These are phyloP conservation scores for Cylindroiulus punctatus DNA, from an alignment of 2,888 invertebrate species.

Conservation along the genomic window DNA sequence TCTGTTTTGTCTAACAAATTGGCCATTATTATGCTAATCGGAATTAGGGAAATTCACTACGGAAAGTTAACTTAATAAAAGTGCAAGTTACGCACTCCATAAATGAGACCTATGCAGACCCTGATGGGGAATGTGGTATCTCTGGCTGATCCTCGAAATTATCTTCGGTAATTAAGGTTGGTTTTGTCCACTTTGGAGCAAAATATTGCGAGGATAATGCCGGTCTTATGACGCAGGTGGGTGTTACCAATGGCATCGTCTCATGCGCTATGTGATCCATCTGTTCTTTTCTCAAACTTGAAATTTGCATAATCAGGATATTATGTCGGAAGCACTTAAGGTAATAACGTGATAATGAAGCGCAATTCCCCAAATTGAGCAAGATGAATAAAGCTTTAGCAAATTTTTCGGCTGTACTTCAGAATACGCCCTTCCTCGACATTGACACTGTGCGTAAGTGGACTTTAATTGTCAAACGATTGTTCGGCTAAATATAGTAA, in stretches of 20 bases:
- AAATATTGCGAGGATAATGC: background rate
- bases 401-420: background rate
- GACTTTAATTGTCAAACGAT: no score
- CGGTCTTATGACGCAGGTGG: background rate
- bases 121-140: background rate
- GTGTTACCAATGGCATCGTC: background rate
- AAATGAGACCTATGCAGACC: background rate
- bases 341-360: background rate
- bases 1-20: background rate
- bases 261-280: background rate
- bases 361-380: background rate
- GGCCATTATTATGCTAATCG: background rate
- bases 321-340: conserved; percentile 1
- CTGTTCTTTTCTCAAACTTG: background rate
- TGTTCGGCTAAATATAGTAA: no score
- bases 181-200: background rate
- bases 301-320: conserved; percentile 10
- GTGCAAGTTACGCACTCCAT: background rate
- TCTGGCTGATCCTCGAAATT: background rate
- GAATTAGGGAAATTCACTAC: background rate
- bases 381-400: background rate
- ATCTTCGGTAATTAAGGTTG: background rate
- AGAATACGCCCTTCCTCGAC: no score
- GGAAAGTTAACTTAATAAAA: conserved; percentile 2
- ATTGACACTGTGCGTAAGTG: no score